Conservation (phyloP, 2,888 invertebrate genomes). For the Eutolmus rufibarbis region DNA sequence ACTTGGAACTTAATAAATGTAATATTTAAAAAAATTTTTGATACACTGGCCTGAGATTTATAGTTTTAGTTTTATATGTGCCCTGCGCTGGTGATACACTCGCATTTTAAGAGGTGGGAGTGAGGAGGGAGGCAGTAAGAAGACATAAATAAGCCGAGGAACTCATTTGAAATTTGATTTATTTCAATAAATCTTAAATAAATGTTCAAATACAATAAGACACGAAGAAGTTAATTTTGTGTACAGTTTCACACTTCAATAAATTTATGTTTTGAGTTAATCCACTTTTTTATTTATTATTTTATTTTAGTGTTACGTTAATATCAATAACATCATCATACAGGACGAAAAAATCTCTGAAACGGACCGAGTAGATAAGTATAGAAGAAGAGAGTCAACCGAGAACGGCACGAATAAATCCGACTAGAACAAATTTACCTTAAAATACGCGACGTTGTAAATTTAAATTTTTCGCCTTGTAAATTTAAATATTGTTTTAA, state of each 20-base stretch:
- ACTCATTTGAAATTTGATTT: slow-evolving; percentile 21
- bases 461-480: background rate
- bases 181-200: slow-evolving; percentile 30
- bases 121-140: background rate
- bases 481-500: background rate
- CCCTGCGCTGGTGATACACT: too few species aligned
- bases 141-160: background rate
- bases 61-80: too few species aligned
- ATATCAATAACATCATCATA: slow-evolving; percentile 30
- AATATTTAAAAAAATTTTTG: too few species aligned
- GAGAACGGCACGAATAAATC: slow-evolving; percentile 15
- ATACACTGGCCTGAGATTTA: too few species aligned
- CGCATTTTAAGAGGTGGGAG: background rate
- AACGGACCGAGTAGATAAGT: slow-evolving; percentile 20
- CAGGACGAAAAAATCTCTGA: slow-evolving; percentile 26
- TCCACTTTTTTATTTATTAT: slow-evolving; percentile 17
- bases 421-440: background rate
- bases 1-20: too few species aligned
- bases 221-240: slow-evolving; percentile 47
- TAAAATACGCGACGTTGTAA: background rate
- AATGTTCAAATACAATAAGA: slow-evolving; percentile 46
- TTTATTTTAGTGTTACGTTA: background rate
- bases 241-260: slow-evolving; percentile 20
- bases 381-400: slow-evolving; percentile 26
- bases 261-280: slow-evolving; percentile 11